Base-by-base conservation (phyloP, 2,888 invertebrate species). In the Eilema caniola region DNA sequence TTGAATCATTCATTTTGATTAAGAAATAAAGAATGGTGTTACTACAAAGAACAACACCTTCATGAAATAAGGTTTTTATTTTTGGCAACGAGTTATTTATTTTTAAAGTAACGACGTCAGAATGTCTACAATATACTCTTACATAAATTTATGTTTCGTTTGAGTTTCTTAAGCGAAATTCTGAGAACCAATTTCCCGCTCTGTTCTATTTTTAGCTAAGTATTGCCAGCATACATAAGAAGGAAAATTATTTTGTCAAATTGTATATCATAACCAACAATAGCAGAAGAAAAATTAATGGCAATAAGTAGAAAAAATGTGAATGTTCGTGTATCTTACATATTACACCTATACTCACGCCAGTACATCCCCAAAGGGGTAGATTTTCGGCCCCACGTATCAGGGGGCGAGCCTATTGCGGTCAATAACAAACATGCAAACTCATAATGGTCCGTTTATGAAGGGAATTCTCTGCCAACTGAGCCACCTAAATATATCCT, bases 141-240 rank as follows among this genome's bases (percentile, higher is more conserved):
- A 41, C 25, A 62, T 41, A 41, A 62, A 41, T 62, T 37, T 25
- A 11, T 25, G 11, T 41, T 62, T 62, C 25, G 20, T 62, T 62
- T 20, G 25, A 24, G 37, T 4, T 62, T 62, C 20, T 41, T n/a
- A 53, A 53, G 53, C 53, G 41, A 62, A 11, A 20, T 37, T 62
- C 24, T 11, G 25, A 24, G 20, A 62, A 25, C 41, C 41, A 62
- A 62, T 62, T 25, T 41, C 25, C 62, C 62, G 2, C 24, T 20
- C 25, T 41, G 20, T 41, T 37, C 20, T 41, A 41, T 62, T 41
- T 62, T 62, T 25, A 62, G 24, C 25, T 62, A 20, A 25, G 20
- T 41, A 41, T 37, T 62, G 24, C 33, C 24, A 62, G 23, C 10
- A 16, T 11, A 62, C 41, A 24, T 37, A 24, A 20, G 16, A 24